Percentiles rank a stretch among this genome's conserved stretches.
Evolutionary conservation across 2,888 invertebrate genomes (phyloP).

Genomic region (Xiphydria camelus): DNA sequence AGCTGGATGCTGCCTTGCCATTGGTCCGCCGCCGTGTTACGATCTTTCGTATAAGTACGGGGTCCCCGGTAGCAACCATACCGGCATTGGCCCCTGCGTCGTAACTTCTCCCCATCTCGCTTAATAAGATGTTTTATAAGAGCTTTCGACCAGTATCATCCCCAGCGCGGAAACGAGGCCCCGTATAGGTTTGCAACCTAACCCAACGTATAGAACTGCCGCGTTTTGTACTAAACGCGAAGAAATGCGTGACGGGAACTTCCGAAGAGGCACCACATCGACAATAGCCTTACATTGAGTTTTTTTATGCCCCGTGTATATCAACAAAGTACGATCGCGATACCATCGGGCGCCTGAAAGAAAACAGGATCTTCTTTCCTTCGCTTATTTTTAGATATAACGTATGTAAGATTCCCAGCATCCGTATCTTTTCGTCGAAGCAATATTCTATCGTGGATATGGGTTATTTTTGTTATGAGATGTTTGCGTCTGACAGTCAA

Average conservation of each 20-base stretch:
- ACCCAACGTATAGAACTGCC: slow-evolving; percentile 2
- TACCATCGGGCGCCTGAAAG: too few relatives aligned
- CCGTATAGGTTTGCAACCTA: slow-evolving; percentile 23
- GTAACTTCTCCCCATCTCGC: slow-evolving; percentile 18
- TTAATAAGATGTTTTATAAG: slow-evolving; percentile 36
- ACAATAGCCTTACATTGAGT: slow-evolving; percentile 1
- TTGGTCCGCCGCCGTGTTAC: slow-evolving; percentile 22
- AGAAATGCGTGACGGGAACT: not conserved
- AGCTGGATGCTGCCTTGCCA: not conserved
- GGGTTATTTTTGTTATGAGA: too few relatives aligned
- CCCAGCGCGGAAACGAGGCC: slow-evolving; percentile 1
- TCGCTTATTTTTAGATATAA: too few relatives aligned
- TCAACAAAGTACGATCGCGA: too few relatives aligned
- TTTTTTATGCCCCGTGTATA: not conserved
- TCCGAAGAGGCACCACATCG: not conserved
- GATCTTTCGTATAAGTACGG: slow-evolving; percentile 20
- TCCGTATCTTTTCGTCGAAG: too few relatives aligned
- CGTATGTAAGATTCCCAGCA: too few relatives aligned
- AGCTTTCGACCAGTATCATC: slow-evolving; percentile 29
- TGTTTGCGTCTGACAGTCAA: too few relatives aligned
- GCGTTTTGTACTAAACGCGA: slow-evolving; percentile 1
- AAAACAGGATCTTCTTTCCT: slow-evolving; percentile 20
- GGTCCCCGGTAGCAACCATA: slow-evolving; percentile 33
- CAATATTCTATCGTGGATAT: too few relatives aligned
- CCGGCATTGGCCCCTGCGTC: slow-evolving; percentile 26